These are phyloP conservation scores for Penelope pileata DNA, from an alignment of 2,113 vertebrate species.

Conservation along the genomic window DNA sequence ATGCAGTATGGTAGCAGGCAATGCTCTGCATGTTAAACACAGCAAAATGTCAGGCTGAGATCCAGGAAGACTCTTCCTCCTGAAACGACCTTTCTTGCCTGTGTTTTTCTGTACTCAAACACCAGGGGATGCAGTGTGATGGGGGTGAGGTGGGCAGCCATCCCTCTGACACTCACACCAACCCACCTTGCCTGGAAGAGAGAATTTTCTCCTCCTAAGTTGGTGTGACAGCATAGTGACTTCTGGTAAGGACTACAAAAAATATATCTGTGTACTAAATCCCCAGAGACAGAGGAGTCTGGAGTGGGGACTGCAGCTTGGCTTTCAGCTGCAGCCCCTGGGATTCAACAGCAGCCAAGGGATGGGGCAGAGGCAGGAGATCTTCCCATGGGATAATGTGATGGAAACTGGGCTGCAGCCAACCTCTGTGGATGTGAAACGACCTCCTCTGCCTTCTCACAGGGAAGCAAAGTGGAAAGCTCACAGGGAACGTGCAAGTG, in stretches of 20 bases:
- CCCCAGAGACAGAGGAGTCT: not conserved
- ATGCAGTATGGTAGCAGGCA: too few relatives aligned
- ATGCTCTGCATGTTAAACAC: fast-evolving
- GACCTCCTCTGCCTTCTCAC: not conserved
- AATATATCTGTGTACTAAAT: fast-evolving
- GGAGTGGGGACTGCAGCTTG: not conserved
- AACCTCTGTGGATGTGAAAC: fast-evolving
- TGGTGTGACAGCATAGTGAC: not conserved
- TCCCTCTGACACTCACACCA: fast-evolving
- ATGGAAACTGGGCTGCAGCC: not conserved
- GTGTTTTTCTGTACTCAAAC: not conserved
- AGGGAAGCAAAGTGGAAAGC: not conserved
- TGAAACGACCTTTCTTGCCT: not conserved
- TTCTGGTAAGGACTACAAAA: not conserved
- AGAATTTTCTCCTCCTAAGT: not conserved
- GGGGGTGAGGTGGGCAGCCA: not conserved
- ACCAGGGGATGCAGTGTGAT: not conserved
- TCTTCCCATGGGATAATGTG: not conserved
- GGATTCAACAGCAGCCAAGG: not conserved
- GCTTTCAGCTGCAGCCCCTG: not conserved
- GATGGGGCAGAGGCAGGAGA: not conserved
- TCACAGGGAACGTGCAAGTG: not conserved
- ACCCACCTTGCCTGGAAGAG: not conserved
- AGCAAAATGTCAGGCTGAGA: not conserved
- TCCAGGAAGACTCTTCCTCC: not conserved